Conservation (phyloP, 2,888 invertebrate genomes). For the Bellardia pandia region DNA sequence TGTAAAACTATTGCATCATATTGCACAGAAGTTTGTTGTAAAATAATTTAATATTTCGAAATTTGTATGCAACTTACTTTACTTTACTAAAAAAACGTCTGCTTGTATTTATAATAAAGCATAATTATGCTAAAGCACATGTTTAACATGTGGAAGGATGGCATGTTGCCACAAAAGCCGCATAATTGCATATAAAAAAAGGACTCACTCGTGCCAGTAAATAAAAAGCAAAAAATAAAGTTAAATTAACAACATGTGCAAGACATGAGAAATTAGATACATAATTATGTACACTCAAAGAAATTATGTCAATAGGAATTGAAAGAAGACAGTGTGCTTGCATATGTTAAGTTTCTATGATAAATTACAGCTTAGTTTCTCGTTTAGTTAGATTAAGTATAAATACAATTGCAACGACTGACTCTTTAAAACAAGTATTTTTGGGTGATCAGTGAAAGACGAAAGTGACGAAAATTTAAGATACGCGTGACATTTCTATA, state of each 20-base stretch:
- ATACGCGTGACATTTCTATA: no score
- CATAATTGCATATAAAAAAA: constrained; percentile 43
- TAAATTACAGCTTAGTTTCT: no score
- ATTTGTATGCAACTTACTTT: not conserved
- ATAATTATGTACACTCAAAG: constrained; percentile 3
- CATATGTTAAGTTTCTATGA: no score
- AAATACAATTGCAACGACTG: no score
- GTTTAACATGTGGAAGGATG: constrained; percentile 47
- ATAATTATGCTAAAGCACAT: constrained; percentile 58
- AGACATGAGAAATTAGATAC: constrained; percentile 32
- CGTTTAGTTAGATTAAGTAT: no score
- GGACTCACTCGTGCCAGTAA: constrained; percentile 56
- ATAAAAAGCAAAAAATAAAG: constrained; percentile 9
- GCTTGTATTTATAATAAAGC: constrained; percentile 6
- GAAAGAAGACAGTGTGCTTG: not conserved
- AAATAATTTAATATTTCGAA: not conserved
- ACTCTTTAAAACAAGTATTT: no score
- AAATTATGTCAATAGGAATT: not conserved
- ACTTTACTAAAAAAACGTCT: not conserved
- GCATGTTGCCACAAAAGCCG: constrained; percentile 42
- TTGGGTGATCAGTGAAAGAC: no score
- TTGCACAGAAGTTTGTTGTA: not conserved
- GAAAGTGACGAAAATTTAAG: no score
- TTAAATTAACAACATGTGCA: constrained; percentile 40
- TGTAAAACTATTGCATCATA: constrained; percentile 39